A percentile compares a stretch with the other conserved stretches of the same genome.
These are phyloP conservation scores for Pseudeuparius sepicola DNA, from an alignment of 2,888 invertebrate species.

Conservation along the genomic window DNA sequence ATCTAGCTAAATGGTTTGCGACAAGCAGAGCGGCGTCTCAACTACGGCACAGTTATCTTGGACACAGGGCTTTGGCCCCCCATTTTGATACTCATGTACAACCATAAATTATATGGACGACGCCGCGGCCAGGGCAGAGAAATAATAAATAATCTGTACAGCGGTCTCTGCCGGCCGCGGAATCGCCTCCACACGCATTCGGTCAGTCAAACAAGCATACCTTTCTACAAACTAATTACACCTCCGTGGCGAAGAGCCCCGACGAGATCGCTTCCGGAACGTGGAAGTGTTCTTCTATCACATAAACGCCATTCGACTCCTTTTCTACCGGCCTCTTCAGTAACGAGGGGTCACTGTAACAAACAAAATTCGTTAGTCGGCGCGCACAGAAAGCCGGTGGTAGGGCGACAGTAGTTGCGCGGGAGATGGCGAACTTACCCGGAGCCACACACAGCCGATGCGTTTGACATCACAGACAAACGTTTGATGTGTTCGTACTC, in stretches of 20 bases:
- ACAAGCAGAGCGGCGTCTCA: conserved; percentile 27
- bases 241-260: conserved; percentile 64
- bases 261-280: conserved; percentile 46
- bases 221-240: conserved; percentile 41
- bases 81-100: conserved; percentile 27
- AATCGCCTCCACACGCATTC: conserved; percentile 24
- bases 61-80: conserved; percentile 27
- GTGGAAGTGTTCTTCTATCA: conserved; percentile 65
- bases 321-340: conserved; percentile 58
- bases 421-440: no score
- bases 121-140: conserved; percentile 25
- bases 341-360: conserved; percentile 57
- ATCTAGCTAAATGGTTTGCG: conserved; percentile 25
- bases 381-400: no score
- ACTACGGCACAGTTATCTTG: conserved; percentile 27
- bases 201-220: conserved; percentile 19
- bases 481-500: conserved; percentile 41
- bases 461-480: conserved; percentile 41
- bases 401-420: no score
- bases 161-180: conserved; percentile 25
- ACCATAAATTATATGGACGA: conserved; percentile 30
- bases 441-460: conserved; percentile 37
- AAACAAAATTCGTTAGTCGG: no score
- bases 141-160: conserved; percentile 38
- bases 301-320: conserved; percentile 53